Evolutionary conservation across 2,888 invertebrate genomes (phyloP), one percentile per base, ranked within the genome.

Genomic region (Meloe dianella): DNA sequence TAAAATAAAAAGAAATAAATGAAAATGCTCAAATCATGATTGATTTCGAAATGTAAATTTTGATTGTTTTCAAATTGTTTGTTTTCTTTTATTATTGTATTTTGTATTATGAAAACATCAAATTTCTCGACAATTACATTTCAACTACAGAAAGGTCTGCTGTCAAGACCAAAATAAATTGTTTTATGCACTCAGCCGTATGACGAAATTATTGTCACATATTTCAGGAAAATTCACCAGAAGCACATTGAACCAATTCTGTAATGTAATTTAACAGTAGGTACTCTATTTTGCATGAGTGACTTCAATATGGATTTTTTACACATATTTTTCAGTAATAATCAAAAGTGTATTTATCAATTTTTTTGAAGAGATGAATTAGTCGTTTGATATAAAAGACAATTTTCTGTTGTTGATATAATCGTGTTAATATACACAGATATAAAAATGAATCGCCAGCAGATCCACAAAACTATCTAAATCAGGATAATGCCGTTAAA

Each of bases 401-500:
- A 38, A n/a, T 38, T 47, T 47, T 8, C n/a, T 20, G 38, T 41
- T 41, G n/a, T 41, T 41, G n/a, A n/a, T 32, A 58, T 58, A 30
- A n/a, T 17, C 22, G 8, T 22, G 58, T 29, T 12, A 27, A 32
- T 20, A 17, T 30, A 27, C 14, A 10, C 17, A 4, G 27, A 6
- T 58, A 58, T 58, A 58, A 59, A 59, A 59, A 59, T 59, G 38
- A 59, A 32, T 59, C n/a, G 35, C 35, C 24, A 22, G 9, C 17
- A 32, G 4, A 10, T 29, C 59, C 59, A 20, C 35, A 59, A 58
- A 51, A 32, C 35, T 35, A 35, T 59, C 59, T 35, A 38, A 59
- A 59, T 59, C 59, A 9, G 59, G 32, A 59, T 59, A 59, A 59
- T 59, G 38, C 59, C 20, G 22, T 51, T 59, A 59, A 59, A 59